These are phyloP conservation scores for Artibeus lituratus DNA, from an alignment of 2,797 vertebrate species.

Conservation along the genomic window DNA sequence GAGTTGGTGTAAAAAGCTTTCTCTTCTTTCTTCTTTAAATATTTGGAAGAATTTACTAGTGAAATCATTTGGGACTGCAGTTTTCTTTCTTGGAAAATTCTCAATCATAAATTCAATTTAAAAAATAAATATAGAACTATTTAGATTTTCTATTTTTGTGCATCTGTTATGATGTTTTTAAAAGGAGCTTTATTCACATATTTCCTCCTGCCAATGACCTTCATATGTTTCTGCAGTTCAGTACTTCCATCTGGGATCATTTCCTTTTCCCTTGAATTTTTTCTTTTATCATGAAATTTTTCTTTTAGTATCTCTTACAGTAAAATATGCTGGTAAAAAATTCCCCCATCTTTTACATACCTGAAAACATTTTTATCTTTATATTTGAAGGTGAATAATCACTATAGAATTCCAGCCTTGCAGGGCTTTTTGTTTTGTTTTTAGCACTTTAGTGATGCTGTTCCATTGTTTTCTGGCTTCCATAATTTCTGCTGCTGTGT, in stretches of 20 bases:
- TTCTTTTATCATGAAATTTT: background rate
- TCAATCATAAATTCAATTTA: constrained; percentile 9
- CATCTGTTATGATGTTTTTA: background rate
- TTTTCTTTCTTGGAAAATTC: background rate
- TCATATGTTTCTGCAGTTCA: background rate
- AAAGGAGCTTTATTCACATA: background rate
- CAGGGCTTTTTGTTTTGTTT: background rate
- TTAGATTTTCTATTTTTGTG: background rate
- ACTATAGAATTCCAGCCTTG: background rate
- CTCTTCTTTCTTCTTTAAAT: constrained; percentile 10
- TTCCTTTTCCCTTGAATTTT: background rate
- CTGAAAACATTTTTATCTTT: background rate
- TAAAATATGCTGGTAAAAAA: background rate
- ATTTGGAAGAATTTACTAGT: constrained; percentile 6
- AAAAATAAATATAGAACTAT: background rate
- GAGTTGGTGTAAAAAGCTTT: background rate
- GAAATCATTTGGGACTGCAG: background rate
- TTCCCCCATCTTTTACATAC: background rate
- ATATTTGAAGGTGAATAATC: background rate
- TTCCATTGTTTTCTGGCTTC: background rate
- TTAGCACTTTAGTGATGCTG: background rate
- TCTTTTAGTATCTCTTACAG: background rate
- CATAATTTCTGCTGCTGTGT: background rate
- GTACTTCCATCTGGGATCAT: background rate
- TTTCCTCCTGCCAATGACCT: background rate